Conservation (phyloP, 2,888 invertebrate species). For the Criorhina ranunculi region DNA sequence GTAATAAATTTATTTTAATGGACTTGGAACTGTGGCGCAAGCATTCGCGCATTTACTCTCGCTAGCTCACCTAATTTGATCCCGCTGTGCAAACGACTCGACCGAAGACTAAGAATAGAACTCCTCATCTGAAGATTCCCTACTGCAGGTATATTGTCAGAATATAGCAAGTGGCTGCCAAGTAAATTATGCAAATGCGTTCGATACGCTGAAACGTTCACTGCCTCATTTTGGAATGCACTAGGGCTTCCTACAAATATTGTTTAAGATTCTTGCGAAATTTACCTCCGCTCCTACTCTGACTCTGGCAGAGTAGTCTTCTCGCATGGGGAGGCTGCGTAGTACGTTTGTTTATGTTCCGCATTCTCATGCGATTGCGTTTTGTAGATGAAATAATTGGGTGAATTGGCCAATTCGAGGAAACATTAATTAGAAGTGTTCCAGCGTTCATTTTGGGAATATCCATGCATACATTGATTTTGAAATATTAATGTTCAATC, state of each 20-base stretch:
- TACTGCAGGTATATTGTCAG: conserved; percentile 23
- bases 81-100: conserved; percentile 57
- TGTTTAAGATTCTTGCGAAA: conserved; percentile 56
- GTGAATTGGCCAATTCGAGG: conserved; percentile 29
- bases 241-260: conserved; percentile 14
- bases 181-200: conserved; percentile 9
- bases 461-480: not conserved
- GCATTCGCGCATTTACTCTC: conserved; percentile 47
- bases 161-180: conserved; percentile 36
- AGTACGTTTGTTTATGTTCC: conserved; percentile 16
- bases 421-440: conserved; percentile 31
- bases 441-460: no score
- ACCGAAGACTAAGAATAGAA: conserved; percentile 48
- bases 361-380: conserved; percentile 9
- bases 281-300: not conserved
- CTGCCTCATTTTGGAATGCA: not conserved
- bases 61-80: conserved; percentile 47
- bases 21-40: conserved; percentile 25
- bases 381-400: conserved; percentile 21
- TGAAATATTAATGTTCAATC: not conserved
- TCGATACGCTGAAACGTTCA: not conserved
- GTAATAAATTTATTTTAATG: conserved; percentile 46
- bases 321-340: no score
- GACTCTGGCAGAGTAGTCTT: not conserved
- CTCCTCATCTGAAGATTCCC: conserved; percentile 12